Evolutionary conservation across 2,888 invertebrate genomes (phyloP).

Genomic region (Erpobdella octoculata): DNA sequence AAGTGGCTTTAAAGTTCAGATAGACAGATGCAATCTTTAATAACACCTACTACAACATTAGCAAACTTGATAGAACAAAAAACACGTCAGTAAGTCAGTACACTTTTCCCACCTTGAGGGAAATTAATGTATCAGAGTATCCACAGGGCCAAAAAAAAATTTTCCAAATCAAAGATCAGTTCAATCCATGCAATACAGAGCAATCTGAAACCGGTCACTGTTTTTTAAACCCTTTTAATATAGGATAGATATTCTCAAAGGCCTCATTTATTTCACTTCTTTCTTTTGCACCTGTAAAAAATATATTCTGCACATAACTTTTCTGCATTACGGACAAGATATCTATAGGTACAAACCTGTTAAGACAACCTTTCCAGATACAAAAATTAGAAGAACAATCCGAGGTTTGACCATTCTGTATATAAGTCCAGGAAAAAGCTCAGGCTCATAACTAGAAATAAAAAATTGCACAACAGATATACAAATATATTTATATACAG

Average conservation of each 20-base stretch:
- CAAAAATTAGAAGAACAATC: constrained; percentile 91
- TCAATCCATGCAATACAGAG: too few species aligned
- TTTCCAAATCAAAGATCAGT: too few species aligned
- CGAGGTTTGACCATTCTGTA: constrained; percentile 94
- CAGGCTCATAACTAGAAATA: constrained; percentile 80
- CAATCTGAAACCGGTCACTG: too few species aligned
- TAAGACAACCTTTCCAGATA: constrained; percentile 95
- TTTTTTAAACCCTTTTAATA: constrained; percentile 84
- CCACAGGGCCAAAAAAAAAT: too few species aligned
- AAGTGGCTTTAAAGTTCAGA: too few species aligned
- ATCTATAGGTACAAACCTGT: constrained; percentile 55
- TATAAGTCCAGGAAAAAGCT: constrained; percentile 94
- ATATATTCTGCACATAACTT: background rate
- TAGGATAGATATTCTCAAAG: constrained; percentile 86
- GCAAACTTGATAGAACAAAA: too few species aligned
- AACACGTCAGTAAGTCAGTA: too few species aligned
- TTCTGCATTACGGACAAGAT: background rate
- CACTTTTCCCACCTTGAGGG: too few species aligned
- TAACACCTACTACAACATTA: too few species aligned
- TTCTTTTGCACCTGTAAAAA: constrained; percentile 73
- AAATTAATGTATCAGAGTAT: too few species aligned
- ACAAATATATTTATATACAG: too few species aligned
- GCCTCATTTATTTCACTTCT: constrained; percentile 84
- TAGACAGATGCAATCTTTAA: too few species aligned
- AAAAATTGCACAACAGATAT: background rate